Percentiles rank a stretch among this genome's conserved stretches.
phyloP scores from a whole-genome alignment of 2,888 invertebrate genomes.

The Linnaemya tessellans region DNA sequence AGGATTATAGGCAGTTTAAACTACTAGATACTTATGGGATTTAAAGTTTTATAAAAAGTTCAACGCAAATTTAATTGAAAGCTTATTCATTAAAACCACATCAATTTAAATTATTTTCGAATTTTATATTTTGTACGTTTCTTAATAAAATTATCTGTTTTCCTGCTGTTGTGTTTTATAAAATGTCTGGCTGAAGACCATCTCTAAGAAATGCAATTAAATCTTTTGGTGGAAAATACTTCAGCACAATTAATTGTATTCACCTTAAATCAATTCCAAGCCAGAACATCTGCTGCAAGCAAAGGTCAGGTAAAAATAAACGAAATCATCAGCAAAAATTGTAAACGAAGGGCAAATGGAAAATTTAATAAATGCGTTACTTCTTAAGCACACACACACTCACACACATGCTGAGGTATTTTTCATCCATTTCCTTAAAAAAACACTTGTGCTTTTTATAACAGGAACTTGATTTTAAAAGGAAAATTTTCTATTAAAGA shows the following conservation, averaged over 20 bases:
- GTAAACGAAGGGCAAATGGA: neutral
- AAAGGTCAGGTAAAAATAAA: constrained; percentile 53
- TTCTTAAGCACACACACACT: no score
- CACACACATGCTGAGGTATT: no score
- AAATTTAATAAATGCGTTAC: neutral
- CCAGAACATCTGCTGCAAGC: constrained; percentile 62
- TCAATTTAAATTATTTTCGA: neutral
- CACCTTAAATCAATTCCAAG: constrained; percentile 59
- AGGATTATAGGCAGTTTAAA: no score
- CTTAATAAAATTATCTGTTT: neutral
- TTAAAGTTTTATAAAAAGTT: no score
- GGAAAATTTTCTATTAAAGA: no score
- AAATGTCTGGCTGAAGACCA: constrained; percentile 18
- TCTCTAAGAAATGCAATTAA: constrained; percentile 64
- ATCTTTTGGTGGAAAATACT: constrained; percentile 62
- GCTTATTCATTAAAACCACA: neutral
- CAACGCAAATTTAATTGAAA: neutral
- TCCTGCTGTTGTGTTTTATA: neutral
- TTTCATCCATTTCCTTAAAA: no score
- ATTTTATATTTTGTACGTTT: neutral
- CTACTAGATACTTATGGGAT: no score
- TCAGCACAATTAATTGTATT: constrained; percentile 63
- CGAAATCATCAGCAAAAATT: constrained; percentile 17
- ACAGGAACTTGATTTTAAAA: no score
- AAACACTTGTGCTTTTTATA: no score